phyloP scores from a whole-genome alignment of 2,797 vertebrate species.

The Myotis pilosus region DNA sequence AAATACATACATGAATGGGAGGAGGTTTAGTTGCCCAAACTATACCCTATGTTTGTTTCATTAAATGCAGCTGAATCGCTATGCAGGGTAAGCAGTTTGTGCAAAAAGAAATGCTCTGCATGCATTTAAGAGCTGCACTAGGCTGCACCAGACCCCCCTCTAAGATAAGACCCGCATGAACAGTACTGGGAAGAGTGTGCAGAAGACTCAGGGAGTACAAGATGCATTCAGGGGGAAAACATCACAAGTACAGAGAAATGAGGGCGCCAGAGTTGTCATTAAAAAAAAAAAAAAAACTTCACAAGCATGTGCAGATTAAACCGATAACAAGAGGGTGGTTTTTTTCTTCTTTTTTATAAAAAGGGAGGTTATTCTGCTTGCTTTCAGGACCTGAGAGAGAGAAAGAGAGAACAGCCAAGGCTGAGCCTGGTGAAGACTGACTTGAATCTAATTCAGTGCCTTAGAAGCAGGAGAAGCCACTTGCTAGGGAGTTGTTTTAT shows the following conservation, averaged over 20 bases:
- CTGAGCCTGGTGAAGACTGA: background rate
- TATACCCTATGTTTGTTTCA: background rate
- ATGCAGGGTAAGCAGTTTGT: constrained; percentile 42
- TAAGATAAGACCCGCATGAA: constrained; percentile 68
- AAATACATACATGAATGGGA: constrained; percentile 40
- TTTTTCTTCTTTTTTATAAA: background rate
- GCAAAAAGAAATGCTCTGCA: background rate
- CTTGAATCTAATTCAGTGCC: background rate
- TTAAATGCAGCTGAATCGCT: constrained; percentile 49
- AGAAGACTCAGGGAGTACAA: constrained; percentile 23
- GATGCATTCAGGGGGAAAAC: constrained; percentile 7
- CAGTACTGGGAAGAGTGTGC: constrained; percentile 27
- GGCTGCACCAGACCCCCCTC: constrained; percentile 15
- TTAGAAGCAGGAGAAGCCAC: background rate
- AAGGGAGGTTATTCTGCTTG: constrained; percentile 42
- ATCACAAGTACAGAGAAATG: constrained; percentile 62
- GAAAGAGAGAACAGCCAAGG: background rate
- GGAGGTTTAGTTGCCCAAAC: background rate
- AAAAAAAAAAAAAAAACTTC: background rate
- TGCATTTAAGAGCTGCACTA: background rate
- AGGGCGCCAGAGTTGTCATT: constrained; percentile 55
- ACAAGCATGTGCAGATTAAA: constrained; percentile 55
- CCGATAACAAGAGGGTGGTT: constrained; percentile 5
- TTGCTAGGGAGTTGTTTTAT: background rate
- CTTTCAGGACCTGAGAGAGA: constrained; percentile 35